Percentiles rank a stretch among this genome's conserved stretches.
phyloP scores from a whole-genome alignment of 1,140 invertebrate species.

The Globodera ellingtonae region DNA sequence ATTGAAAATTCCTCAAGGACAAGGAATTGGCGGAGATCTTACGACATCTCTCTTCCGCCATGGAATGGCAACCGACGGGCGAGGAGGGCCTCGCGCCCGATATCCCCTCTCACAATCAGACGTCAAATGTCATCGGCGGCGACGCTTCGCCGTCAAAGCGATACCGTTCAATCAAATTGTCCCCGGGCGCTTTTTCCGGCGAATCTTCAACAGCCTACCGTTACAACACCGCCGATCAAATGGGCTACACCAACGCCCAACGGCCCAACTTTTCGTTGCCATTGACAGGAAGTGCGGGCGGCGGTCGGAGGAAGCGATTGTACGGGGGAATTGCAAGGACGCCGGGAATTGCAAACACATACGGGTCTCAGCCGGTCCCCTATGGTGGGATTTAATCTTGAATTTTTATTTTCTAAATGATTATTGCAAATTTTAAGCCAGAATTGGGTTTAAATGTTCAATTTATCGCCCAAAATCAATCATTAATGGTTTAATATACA shows the following conservation, averaged over 20 bases:
- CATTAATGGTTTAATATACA: no score
- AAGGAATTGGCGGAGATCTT: slow-evolving; percentile 29
- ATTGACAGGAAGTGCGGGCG: no score
- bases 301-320: not conserved
- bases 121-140: not conserved
- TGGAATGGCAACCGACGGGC: slow-evolving; percentile 30
- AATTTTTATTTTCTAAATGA: no score
- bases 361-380: not conserved
- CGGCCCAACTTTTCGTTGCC: not conserved
- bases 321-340: not conserved
- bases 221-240: not conserved
- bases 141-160: not conserved
- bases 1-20: slow-evolving; percentile 3
- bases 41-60: slow-evolving; percentile 32
- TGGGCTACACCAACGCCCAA: not conserved
- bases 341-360: not conserved
- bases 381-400: not conserved
- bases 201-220: not conserved
- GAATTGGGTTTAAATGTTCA: no score
- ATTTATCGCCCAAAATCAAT: no score
- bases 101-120: not conserved
- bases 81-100: slow-evolving; percentile 30
- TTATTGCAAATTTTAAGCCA: no score
- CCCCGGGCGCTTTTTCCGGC: not conserved
- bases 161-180: slow-evolving; percentile 8